Evolutionary conservation across 2,113 vertebrate genomes (phyloP).

Genomic region (Protomyctophum bolini): DNA sequence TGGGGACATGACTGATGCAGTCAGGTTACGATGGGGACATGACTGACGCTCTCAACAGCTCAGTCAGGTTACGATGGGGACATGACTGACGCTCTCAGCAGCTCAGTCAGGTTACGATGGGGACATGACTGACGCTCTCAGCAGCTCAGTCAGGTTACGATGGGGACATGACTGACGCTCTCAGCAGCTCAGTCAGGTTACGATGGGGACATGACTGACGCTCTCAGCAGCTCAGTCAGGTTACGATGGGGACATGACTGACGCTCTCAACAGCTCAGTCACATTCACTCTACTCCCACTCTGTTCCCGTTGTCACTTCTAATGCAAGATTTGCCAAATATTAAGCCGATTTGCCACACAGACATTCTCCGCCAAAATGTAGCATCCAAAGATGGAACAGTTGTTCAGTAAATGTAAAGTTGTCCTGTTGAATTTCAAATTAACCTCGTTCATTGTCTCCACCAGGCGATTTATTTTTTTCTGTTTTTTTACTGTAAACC

Average conservation of each 20-base stretch:
- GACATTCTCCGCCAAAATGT: slow-evolving; percentile 22
- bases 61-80: slow-evolving; percentile 62
- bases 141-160: slow-evolving; percentile 66
- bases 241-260: slow-evolving; percentile 62
- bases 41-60: slow-evolving; percentile 68
- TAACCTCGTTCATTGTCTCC: neutral
- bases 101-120: slow-evolving; percentile 60
- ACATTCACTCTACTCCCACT: slow-evolving; percentile 71
- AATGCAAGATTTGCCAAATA: slow-evolving; percentile 57
- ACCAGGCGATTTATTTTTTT: too few species aligned
- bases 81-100: slow-evolving; percentile 67
- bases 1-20: slow-evolving; percentile 62
- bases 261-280: slow-evolving; percentile 67
- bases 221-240: slow-evolving; percentile 68
- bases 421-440: neutral
- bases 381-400: slow-evolving; percentile 24
- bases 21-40: slow-evolving; percentile 58
- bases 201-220: slow-evolving; percentile 62
- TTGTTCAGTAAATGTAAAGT: neutral
- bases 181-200: slow-evolving; percentile 69
- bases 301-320: slow-evolving; percentile 57
- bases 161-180: slow-evolving; percentile 63
- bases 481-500: too few species aligned
- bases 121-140: slow-evolving; percentile 66
- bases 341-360: slow-evolving; percentile 43